phyloP scores from a whole-genome alignment of 2,888 invertebrate genomes.

The Acrobasis consociella region DNA sequence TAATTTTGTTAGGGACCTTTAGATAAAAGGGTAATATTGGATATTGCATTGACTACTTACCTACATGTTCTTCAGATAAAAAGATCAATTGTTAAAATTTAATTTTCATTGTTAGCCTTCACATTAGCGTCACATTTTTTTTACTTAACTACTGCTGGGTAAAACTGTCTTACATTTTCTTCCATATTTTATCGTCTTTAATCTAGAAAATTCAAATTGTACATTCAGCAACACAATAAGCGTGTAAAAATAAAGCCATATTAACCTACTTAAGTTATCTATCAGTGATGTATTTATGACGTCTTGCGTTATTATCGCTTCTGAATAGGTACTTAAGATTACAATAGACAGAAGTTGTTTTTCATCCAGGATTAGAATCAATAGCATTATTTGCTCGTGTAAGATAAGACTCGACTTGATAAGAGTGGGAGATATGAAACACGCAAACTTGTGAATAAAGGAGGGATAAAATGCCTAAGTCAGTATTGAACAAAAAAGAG shows the following conservation, averaged over 20 bases:
- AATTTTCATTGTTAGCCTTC: too few relatives aligned
- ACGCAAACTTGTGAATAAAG: background rate
- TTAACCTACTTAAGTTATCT: slow-evolving; percentile 8
- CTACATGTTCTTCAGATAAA: too few relatives aligned
- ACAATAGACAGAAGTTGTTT: slow-evolving; percentile 15
- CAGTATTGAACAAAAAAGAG: too few relatives aligned
- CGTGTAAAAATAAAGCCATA: slow-evolving; percentile 12
- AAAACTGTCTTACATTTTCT: too few relatives aligned
- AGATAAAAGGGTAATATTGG: too few relatives aligned
- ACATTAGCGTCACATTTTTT: too few relatives aligned
- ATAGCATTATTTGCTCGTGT: slow-evolving; percentile 10
- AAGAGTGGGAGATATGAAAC: background rate
- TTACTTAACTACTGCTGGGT: too few relatives aligned
- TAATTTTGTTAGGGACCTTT: too few relatives aligned
- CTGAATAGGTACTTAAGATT: slow-evolving; percentile 16
- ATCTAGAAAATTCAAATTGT: background rate
- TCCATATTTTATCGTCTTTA: too few relatives aligned
- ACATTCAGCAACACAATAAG: background rate
- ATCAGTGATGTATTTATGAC: slow-evolving; percentile 14
- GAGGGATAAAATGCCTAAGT: background rate
- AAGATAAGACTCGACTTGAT: slow-evolving; percentile 8
- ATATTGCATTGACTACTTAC: too few relatives aligned
- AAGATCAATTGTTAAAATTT: too few relatives aligned
- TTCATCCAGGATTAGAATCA: slow-evolving; percentile 17
- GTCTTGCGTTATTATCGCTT: slow-evolving; percentile 5